Evolutionary conservation across 2,888 invertebrate species (phyloP), one percentile per base, ranked within the genome.

Genomic region (Yponomeuta evonymella): DNA sequence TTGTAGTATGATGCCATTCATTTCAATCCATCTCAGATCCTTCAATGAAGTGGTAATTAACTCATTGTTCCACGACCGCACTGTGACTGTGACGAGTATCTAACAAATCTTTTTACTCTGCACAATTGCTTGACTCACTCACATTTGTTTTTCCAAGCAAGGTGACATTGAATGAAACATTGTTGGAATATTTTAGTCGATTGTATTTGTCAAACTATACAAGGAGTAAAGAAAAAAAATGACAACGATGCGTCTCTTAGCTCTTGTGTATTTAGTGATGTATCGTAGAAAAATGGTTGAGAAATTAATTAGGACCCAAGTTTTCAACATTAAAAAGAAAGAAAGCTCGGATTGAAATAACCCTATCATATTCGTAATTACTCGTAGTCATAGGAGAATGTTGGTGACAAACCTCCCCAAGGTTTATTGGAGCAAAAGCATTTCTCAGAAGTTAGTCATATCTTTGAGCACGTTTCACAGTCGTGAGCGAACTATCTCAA

Each of bases 391-490:
- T 15, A 12, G 43, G 8, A 43, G 9, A 43, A 43, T 43, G 6
- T 43, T 43, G 43, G 43, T 6, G 8, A 43, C 43, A 43, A 43
- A 8, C 5, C 43, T 43, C 8, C n/a, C n/a, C n/a, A n/a, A n/a
- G 43, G 8, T 8, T 0, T 8, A 43, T 43, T 43, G 15, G 5
- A 58, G 12, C 10, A 12, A 51, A 12, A 64, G 6, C 23, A 64
- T 64, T 29, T 23, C 23, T 23, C 64, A 29, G 30, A 65, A 65
- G 65, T 65, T 65, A 65, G 65, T 65, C 29, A 65, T 65, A 23
- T 29, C 4, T 29, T 10, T 29, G 65, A 65, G 12, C 65, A 65
- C 65, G 65, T 23, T 33, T 65, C 33, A 29, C 12, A 29, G 11
- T 9, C 29, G 29, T 65, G 63, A 63, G 29, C 23, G 29, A 23